These are phyloP conservation scores for Gallinago paraguaiae DNA, from an alignment of 2,113 vertebrate genomes.

Conservation along the genomic window DNA sequence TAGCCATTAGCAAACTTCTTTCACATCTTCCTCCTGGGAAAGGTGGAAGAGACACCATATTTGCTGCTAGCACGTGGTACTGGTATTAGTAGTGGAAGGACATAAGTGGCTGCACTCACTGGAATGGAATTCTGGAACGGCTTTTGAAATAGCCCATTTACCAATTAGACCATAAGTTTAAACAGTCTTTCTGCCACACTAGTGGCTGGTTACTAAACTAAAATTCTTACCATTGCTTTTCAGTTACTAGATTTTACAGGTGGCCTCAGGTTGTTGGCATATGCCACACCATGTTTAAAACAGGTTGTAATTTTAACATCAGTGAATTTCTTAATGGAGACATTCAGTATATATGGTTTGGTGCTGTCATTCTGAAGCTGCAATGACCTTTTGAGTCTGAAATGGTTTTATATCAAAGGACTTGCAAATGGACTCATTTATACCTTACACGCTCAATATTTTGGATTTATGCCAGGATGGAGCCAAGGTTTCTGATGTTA, in stretches of 20 bases:
- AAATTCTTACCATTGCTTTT: background rate
- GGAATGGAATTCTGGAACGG: background rate
- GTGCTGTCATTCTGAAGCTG: background rate
- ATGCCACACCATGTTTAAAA: background rate
- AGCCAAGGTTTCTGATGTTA: background rate
- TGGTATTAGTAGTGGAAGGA: background rate
- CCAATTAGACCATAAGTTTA: background rate
- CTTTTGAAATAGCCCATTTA: background rate
- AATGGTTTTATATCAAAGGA: background rate
- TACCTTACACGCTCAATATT: background rate
- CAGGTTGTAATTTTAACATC: background rate
- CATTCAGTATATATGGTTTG: background rate
- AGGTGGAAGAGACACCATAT: rapidly evolving
- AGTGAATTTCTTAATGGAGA: background rate
- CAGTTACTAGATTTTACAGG: background rate
- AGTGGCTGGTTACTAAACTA: background rate
- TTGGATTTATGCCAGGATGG: background rate
- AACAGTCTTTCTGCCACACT: background rate
- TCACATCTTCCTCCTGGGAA: background rate
- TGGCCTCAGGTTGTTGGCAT: background rate
- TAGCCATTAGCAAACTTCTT: background rate
- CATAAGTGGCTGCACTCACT: background rate
- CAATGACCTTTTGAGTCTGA: background rate
- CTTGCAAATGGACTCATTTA: slow-evolving; percentile 1
- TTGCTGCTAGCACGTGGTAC: background rate